phyloP scores from a whole-genome alignment of 64 coral and sea anemone species.

The Montipora sp. region DNA sequence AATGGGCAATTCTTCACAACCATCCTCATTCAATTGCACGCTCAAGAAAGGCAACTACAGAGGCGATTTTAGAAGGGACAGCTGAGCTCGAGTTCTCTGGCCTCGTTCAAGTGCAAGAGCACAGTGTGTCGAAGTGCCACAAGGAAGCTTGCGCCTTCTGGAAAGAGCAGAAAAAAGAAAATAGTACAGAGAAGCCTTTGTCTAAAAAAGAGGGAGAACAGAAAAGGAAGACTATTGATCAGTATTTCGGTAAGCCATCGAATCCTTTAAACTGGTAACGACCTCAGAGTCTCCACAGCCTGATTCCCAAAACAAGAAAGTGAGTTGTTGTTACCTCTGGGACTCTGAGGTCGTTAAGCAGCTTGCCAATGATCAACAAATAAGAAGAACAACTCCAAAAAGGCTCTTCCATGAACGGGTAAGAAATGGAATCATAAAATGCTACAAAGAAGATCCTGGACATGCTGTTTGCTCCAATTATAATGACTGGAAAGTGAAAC shows the following conservation, averaged over 20 bases:
- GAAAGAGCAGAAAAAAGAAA: slow-evolving; percentile 17
- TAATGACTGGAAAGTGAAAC: slow-evolving; percentile 34
- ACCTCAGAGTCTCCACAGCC: slow-evolving; percentile 41
- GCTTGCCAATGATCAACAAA: slow-evolving; percentile 26
- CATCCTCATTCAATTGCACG: not conserved
- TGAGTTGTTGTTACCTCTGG: slow-evolving; percentile 64
- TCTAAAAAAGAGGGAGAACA: slow-evolving; percentile 1
- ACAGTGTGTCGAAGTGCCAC: slow-evolving; percentile 48
- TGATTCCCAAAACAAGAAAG: slow-evolving; percentile 19
- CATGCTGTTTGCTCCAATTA: slow-evolving; percentile 31
- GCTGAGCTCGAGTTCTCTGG: slow-evolving; percentile 41
- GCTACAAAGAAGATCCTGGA: slow-evolving; percentile 6
- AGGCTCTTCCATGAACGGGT: slow-evolving; percentile 27
- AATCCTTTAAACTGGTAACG: slow-evolving; percentile 55
- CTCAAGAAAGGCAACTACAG: slow-evolving; percentile 42
- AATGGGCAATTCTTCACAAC: slow-evolving; percentile 17
- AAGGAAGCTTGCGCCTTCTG: slow-evolving; percentile 19
- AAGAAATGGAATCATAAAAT: not conserved
- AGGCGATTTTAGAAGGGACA: slow-evolving; percentile 45
- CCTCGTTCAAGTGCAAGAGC: slow-evolving; percentile 44
- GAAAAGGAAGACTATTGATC: not conserved
- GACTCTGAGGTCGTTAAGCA: slow-evolving; percentile 71
- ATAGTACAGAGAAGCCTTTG: not conserved
- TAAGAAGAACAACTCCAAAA: slow-evolving; percentile 27
- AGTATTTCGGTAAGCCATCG: slow-evolving; percentile 28